A percentile compares a stretch with the other conserved stretches of the same genome.
Conservation (phyloP, 2,797 vertebrate species). For the Pampus argenteus region DNA sequence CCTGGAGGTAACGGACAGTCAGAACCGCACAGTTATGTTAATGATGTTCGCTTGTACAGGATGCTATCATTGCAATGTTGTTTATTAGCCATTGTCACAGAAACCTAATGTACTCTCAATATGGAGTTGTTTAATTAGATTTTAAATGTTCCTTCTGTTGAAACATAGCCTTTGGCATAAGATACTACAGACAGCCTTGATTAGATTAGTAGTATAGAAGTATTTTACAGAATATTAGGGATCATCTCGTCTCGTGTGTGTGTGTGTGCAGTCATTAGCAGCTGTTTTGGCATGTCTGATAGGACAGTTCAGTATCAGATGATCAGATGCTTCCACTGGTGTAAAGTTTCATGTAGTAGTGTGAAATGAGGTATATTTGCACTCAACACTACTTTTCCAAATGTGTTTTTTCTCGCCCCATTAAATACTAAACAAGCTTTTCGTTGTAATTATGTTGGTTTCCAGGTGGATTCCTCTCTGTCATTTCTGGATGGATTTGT, state of each 20-base stretch:
- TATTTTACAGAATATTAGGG: not conserved
- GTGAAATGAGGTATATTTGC: not conserved
- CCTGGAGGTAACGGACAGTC: constrained; percentile 84
- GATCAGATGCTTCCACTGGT: not conserved
- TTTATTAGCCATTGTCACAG: not conserved
- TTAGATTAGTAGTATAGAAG: constrained; percentile 9
- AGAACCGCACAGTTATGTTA: not conserved
- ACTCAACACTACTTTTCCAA: not conserved
- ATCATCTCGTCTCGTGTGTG: too few relatives aligned
- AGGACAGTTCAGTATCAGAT: not conserved
- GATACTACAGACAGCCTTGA: not conserved
- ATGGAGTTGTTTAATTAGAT: not conserved
- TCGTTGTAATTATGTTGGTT: constrained; percentile 7
- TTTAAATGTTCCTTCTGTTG: not conserved
- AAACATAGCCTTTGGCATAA: not conserved
- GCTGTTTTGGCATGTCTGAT: constrained; percentile 32
- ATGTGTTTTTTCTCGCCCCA: not conserved
- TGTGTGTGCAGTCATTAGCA: not conserved
- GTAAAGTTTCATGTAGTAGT: not conserved
- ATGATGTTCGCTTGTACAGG: not conserved
- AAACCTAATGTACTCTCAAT: not conserved
- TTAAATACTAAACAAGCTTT: constrained; percentile 17
- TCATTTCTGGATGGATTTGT: constrained; percentile 97
- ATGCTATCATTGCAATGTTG: not conserved
- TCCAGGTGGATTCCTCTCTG: constrained; percentile 95